Evolutionary conservation across 1,140 invertebrate species (phyloP).

Genomic region (Chymomyza costata): DNA sequence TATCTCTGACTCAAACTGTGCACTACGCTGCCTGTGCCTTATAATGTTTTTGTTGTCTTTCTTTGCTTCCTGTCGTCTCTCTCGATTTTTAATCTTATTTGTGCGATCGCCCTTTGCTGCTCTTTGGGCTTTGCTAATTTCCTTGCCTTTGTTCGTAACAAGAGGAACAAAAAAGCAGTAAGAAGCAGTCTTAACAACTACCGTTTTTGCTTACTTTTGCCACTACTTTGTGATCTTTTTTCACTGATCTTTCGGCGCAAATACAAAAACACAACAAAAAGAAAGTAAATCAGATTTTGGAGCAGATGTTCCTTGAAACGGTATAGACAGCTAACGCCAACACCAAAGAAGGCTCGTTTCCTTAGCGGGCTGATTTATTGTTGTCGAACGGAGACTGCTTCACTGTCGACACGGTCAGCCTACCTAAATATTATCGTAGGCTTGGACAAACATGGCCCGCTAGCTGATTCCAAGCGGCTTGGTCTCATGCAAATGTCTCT

Average conservation of each 20-base stretch:
- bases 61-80: no score
- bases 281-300: slow-evolving; percentile 5
- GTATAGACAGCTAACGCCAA: neutral
- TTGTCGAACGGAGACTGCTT: no score
- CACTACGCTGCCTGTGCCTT: slow-evolving; percentile 10
- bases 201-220: no score
- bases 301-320: neutral
- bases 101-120: slow-evolving; percentile 20
- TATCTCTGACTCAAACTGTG: no score
- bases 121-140: neutral
- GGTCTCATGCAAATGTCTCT: no score
- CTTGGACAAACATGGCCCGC: no score
- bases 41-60: slow-evolving; percentile 3
- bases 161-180: no score
- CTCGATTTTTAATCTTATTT: slow-evolving; percentile 68
- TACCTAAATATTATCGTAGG: slow-evolving; percentile 3
- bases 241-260: no score
- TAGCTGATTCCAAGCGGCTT: no score
- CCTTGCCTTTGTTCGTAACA: slow-evolving; percentile 1
- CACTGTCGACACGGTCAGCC: neutral
- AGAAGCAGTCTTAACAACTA: no score
- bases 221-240: no score
- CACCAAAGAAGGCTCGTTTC: neutral
- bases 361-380: no score
- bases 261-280: neutral